Conservation (phyloP, 2,888 invertebrate species). For the Teleiodes luculella region DNA sequence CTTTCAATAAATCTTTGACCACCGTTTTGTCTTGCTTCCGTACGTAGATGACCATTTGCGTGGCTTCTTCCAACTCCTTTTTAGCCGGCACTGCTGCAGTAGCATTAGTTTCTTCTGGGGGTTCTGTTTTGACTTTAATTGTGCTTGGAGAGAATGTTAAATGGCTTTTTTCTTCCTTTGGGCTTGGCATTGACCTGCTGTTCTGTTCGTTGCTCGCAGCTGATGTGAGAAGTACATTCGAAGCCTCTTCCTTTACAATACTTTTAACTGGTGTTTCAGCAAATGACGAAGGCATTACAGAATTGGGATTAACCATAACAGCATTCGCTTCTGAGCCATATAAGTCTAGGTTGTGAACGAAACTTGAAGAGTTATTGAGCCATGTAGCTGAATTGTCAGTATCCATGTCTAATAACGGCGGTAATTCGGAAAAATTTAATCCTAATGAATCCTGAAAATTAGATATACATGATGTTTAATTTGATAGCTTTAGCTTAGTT, state of each 20-base stretch:
- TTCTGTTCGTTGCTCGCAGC: slow-evolving; percentile 50
- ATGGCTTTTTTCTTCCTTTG: slow-evolving; percentile 83
- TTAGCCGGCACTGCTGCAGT: slow-evolving; percentile 24
- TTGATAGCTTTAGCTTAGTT: too few species aligned
- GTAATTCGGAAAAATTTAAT: slow-evolving; percentile 80
- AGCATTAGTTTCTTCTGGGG: slow-evolving; percentile 39
- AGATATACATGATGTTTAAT: not conserved
- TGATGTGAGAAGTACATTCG: slow-evolving; percentile 69
- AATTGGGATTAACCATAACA: slow-evolving; percentile 93
- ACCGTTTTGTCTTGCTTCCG: slow-evolving; percentile 75
- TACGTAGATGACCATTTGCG: slow-evolving; percentile 71
- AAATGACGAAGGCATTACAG: slow-evolving; percentile 89
- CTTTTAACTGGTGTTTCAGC: slow-evolving; percentile 71
- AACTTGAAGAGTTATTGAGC: slow-evolving; percentile 80
- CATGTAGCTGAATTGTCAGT: slow-evolving; percentile 80
- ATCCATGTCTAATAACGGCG: slow-evolving; percentile 82
- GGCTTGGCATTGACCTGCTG: slow-evolving; percentile 77
- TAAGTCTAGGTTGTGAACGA: slow-evolving; percentile 83
- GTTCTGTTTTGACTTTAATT: slow-evolving; percentile 80
- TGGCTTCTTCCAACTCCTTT: slow-evolving; percentile 65
- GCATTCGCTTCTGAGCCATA: slow-evolving; percentile 85
- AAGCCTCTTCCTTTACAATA: slow-evolving; percentile 70
- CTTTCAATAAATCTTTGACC: slow-evolving; percentile 82
- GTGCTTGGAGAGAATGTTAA: slow-evolving; percentile 84
- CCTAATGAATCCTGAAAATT: slow-evolving; percentile 78